These are phyloP conservation scores for Tapera naevia DNA, from an alignment of 2,797 vertebrate species.

Conservation along the genomic window DNA sequence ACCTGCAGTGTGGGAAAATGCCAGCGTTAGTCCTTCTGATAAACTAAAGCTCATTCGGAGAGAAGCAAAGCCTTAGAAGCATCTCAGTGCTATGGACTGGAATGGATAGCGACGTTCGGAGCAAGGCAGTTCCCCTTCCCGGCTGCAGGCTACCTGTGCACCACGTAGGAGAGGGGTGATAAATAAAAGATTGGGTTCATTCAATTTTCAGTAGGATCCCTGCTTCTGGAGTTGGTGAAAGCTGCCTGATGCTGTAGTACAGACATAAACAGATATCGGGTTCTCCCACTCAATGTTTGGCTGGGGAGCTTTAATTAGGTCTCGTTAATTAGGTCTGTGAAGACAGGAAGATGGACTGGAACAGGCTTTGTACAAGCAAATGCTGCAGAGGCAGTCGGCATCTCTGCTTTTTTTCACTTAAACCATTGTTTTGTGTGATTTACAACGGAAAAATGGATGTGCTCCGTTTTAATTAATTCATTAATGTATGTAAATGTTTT, in stretches of 20 bases:
- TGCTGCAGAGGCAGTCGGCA: background rate
- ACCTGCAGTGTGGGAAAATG: background rate
- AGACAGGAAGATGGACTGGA: background rate
- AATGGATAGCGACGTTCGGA: accelerated
- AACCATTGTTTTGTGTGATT: background rate
- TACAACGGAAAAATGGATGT: background rate
- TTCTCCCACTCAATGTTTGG: accelerated
- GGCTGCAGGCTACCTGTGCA: accelerated
- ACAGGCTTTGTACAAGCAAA: accelerated
- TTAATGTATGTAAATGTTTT: slow-evolving; percentile 2
- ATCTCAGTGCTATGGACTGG: accelerated
- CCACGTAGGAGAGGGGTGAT: background rate
- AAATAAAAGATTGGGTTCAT: slow-evolving; percentile 15
- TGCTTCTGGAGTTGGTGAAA: background rate
- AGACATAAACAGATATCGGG: accelerated
- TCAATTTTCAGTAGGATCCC: slow-evolving; percentile 27
- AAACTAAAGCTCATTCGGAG: background rate
- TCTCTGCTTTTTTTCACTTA: background rate
- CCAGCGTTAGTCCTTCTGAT: background rate
- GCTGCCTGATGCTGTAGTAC: background rate
- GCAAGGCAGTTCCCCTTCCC: accelerated
- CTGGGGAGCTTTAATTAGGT: background rate
- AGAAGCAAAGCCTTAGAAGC: background rate
- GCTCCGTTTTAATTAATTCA: background rate
- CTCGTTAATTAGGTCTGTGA: too few relatives aligned